phyloP scores from a whole-genome alignment of 2,888 invertebrate species.

The Ennomos quercinarius region DNA sequence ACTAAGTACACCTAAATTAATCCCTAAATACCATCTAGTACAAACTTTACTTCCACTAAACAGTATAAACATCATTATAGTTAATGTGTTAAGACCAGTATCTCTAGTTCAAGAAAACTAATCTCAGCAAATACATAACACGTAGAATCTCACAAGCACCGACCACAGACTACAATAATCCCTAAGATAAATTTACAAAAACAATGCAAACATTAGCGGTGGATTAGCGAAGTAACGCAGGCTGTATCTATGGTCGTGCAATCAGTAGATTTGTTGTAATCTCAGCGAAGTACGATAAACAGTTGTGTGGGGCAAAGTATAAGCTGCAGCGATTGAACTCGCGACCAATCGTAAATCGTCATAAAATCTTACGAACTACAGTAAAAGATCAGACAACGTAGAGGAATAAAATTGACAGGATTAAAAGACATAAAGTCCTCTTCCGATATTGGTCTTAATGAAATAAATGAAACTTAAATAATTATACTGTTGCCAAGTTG shows the following conservation, averaged over 20 bases:
- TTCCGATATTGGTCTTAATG: too few relatives aligned
- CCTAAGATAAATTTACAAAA: conserved; percentile 64
- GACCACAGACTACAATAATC: conserved; percentile 38
- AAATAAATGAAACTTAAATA: too few relatives aligned
- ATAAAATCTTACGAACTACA: too few relatives aligned
- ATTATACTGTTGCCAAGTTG: too few relatives aligned
- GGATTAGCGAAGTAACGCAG: conserved; percentile 60
- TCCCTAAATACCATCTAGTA: neutral
- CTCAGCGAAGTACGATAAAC: conserved; percentile 68
- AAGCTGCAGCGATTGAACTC: conserved; percentile 24
- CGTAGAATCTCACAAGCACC: conserved; percentile 21
- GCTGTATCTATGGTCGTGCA: conserved; percentile 67
- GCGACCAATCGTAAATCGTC: too few relatives aligned
- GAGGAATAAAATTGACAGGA: too few relatives aligned
- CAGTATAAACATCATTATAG: neutral
- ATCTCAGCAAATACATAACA: conserved; percentile 34
- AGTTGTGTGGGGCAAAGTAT: conserved; percentile 43
- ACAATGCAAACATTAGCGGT: conserved; percentile 63
- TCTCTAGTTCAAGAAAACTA: conserved; percentile 18
- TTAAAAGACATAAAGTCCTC: too few relatives aligned
- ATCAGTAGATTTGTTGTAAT: conserved; percentile 75
- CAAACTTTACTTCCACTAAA: neutral
- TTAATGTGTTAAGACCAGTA: neutral
- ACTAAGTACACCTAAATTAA: too few relatives aligned
- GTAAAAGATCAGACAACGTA: too few relatives aligned